phyloP scores from a whole-genome alignment of 35 echinoderm and acorn worm species.

The Nesometra sesokonis region DNA sequence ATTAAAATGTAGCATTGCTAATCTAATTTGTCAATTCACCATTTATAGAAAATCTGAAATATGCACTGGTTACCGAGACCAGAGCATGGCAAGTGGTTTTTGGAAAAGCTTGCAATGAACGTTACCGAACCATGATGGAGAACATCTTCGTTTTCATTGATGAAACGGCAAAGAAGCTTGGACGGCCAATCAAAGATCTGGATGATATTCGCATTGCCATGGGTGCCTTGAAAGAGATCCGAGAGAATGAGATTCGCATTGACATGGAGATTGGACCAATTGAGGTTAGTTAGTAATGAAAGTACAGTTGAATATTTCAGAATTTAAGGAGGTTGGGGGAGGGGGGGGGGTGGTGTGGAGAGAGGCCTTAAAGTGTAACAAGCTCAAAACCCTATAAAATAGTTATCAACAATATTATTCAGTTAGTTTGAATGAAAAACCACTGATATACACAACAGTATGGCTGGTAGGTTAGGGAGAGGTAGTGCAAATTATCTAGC shows the following conservation, averaged over 20 bases:
- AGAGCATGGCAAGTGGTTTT: conserved; percentile 82
- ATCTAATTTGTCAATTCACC: neutral
- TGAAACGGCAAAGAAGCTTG: conserved; percentile 65
- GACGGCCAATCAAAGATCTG: conserved; percentile 88
- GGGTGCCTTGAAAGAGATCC: conserved; percentile 80
- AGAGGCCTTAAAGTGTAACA: too few species aligned
- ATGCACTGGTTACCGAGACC: conserved; percentile 87
- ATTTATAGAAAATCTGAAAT: conserved; percentile 81
- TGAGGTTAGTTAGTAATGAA: conserved; percentile 47
- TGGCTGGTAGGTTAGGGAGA: too few species aligned
- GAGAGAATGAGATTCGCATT: conserved; percentile 96
- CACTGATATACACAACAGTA: too few species aligned
- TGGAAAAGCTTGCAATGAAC: conserved; percentile 78
- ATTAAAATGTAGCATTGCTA: too few species aligned
- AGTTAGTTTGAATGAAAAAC: too few species aligned
- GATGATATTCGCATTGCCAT: conserved; percentile 96
- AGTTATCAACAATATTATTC: too few species aligned
- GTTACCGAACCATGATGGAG: conserved; percentile 89
- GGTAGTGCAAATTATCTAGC: too few species aligned
- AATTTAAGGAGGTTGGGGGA: too few species aligned
- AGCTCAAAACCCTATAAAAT: too few species aligned
- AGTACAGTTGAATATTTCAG: neutral
- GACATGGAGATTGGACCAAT: conserved; percentile 99
- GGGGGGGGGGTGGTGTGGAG: neutral
- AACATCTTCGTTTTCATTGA: conserved; percentile 95